Percentiles rank a stretch among this genome's conserved stretches.
phyloP scores from a whole-genome alignment of 53 echinoderm and acorn worm species.

The Zoroaster sp. region DNA sequence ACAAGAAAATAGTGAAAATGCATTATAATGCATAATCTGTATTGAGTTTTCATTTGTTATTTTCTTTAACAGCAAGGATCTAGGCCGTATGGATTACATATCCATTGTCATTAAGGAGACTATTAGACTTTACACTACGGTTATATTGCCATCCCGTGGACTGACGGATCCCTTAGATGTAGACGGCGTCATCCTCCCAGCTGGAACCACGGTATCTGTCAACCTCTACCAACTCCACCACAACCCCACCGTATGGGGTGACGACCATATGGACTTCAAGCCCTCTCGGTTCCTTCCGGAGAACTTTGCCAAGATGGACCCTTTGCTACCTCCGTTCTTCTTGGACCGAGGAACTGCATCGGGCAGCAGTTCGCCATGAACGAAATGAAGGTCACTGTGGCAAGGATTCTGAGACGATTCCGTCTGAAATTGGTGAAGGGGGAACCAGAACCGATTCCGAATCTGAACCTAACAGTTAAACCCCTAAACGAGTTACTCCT shows the following conservation, averaged over 20 bases:
- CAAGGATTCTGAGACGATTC: conserved; percentile 48
- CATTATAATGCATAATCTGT: no score
- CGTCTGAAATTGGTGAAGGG: conserved; percentile 23
- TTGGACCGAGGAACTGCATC: conserved; percentile 56
- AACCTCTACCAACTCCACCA: conserved; percentile 65
- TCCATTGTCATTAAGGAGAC: conserved; percentile 48
- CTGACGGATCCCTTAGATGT: conserved; percentile 25
- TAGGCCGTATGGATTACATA: background rate
- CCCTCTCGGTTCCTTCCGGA: conserved; percentile 61
- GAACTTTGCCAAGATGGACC: conserved; percentile 19
- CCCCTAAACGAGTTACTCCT: conserved; percentile 47
- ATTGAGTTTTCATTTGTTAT: background rate
- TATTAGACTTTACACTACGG: conserved; percentile 4
- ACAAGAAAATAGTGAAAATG: no score
- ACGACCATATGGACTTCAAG: conserved; percentile 66
- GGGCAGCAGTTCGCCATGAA: conserved; percentile 64
- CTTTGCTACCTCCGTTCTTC: no score
- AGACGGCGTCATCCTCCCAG: conserved; percentile 49
- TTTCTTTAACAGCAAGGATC: conserved; percentile 34
- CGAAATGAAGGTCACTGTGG: conserved; percentile 43
- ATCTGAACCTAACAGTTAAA: conserved; percentile 17
- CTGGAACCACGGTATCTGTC: conserved; percentile 24
- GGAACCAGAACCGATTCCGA: conserved; percentile 26
- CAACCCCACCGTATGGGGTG: conserved; percentile 69
- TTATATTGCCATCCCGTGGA: background rate